These are phyloP conservation scores for Apteryx mantelli DNA, from an alignment of 2,113 vertebrate species.

Conservation along the genomic window DNA sequence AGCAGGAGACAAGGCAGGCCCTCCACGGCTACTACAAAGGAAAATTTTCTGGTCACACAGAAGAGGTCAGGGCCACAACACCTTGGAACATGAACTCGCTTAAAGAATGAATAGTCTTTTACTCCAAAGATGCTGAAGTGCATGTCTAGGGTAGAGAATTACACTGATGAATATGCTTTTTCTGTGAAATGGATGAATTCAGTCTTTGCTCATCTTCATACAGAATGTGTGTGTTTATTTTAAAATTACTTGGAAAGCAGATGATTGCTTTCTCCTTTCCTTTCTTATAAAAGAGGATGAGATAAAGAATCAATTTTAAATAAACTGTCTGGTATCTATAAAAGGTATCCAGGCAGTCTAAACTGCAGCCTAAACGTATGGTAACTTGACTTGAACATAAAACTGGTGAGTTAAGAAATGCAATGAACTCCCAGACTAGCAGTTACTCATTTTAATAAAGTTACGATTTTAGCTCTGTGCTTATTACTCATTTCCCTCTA, in stretches of 20 bases:
- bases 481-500: not conserved
- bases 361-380: too few relatives aligned
- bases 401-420: not conserved
- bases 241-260: not conserved
- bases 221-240: not conserved
- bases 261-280: not conserved
- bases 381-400: not conserved
- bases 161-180: not conserved
- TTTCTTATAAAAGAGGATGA: not conserved
- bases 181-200: not conserved
- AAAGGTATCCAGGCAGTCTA: too few relatives aligned
- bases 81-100: too few relatives aligned
- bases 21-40: too few relatives aligned
- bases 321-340: too few relatives aligned
- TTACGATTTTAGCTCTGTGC: not conserved
- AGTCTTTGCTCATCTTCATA: not conserved
- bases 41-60: too few relatives aligned
- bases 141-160: not conserved
- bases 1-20: too few relatives aligned
- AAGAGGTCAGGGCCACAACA: too few relatives aligned
- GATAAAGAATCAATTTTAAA: too few relatives aligned
- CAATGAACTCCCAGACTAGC: not conserved
- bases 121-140: not conserved
- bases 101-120: not conserved
- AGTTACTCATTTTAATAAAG: not conserved